A percentile compares a stretch with the other conserved stretches of the same genome.
Conservation (phyloP, 2,888 invertebrate species). For the Leptopilina syphax region DNA sequence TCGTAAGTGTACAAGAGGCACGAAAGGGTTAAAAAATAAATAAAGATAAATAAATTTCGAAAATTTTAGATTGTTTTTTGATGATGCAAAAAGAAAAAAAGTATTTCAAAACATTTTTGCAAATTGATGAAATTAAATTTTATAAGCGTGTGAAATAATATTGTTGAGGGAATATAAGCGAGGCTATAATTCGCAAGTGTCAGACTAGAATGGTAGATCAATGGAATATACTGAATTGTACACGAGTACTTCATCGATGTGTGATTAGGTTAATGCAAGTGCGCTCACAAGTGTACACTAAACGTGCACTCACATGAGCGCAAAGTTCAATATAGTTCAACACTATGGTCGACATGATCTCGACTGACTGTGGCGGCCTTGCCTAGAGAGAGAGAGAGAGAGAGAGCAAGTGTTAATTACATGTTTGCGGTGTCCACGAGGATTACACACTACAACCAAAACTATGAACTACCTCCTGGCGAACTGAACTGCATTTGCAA, state of each 20-base stretch:
- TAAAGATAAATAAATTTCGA: too few relatives aligned
- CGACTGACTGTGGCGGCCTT: slow-evolving; percentile 54
- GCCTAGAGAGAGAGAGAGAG: slow-evolving; percentile 54
- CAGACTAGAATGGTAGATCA: slow-evolving; percentile 2
- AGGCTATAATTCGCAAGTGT: slow-evolving; percentile 1
- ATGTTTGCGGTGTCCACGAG: slow-evolving; percentile 76
- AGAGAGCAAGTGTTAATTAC: slow-evolving; percentile 76
- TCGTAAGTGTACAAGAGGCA: too few relatives aligned
- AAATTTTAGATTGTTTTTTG: too few relatives aligned
- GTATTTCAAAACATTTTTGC: too few relatives aligned
- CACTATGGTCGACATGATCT: slow-evolving; percentile 59
- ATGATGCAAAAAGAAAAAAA: too few relatives aligned
- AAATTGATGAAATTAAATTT: too few relatives aligned
- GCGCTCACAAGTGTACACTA: slow-evolving; percentile 22
- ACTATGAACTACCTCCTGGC: slow-evolving; percentile 67
- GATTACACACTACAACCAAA: slow-evolving; percentile 76
- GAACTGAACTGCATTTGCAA: slow-evolving; percentile 54
- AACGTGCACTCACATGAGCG: slow-evolving; percentile 9
- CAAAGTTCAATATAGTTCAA: slow-evolving; percentile 52
- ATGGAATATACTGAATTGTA: slow-evolving; percentile 26
- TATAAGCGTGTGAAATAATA: neutral
- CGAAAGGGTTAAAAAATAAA: too few relatives aligned
- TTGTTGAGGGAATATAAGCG: neutral
- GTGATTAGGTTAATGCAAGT: slow-evolving; percentile 24
- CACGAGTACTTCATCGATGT: slow-evolving; percentile 24